Conservation (phyloP, 2,113 vertebrate genomes). For the Serilophus lunatus region DNA sequence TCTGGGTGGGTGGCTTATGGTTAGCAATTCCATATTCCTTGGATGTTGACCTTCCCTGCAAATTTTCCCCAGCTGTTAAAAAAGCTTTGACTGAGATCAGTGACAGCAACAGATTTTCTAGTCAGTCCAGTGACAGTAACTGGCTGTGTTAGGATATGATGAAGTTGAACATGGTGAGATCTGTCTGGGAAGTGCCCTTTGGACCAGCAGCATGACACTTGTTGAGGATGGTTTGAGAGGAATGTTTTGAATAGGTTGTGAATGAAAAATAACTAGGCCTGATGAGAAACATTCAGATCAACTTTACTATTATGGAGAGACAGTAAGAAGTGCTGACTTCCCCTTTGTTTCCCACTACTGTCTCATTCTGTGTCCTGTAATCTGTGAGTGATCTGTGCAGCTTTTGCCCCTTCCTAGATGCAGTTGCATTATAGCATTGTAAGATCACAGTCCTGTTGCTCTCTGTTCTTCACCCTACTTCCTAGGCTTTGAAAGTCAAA, state of each 20-base stretch:
- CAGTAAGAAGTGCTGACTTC: background rate
- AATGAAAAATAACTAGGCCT: background rate
- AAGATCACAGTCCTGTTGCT: background rate
- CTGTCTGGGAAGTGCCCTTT: background rate
- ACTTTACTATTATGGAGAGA: background rate
- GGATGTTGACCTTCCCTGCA: background rate
- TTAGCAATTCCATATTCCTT: background rate
- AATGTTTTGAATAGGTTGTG: background rate
- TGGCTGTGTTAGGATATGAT: background rate
- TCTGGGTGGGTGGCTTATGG: background rate
- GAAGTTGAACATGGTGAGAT: background rate
- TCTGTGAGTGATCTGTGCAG: background rate
- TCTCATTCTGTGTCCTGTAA: background rate
- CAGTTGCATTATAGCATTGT: background rate
- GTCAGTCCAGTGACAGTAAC: background rate
- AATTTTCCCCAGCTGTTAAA: background rate
- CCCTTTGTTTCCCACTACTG: background rate
- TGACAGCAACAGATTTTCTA: background rate
- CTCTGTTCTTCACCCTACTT: background rate
- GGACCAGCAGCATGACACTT: background rate
- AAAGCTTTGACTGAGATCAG: background rate
- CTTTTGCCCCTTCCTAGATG: background rate
- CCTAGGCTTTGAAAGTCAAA: background rate
- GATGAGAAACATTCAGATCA: background rate
- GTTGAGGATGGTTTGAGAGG: background rate